These are phyloP conservation scores for Tragelaphus scriptus DNA, from an alignment of 2,113 vertebrate species.

Conservation along the genomic window DNA sequence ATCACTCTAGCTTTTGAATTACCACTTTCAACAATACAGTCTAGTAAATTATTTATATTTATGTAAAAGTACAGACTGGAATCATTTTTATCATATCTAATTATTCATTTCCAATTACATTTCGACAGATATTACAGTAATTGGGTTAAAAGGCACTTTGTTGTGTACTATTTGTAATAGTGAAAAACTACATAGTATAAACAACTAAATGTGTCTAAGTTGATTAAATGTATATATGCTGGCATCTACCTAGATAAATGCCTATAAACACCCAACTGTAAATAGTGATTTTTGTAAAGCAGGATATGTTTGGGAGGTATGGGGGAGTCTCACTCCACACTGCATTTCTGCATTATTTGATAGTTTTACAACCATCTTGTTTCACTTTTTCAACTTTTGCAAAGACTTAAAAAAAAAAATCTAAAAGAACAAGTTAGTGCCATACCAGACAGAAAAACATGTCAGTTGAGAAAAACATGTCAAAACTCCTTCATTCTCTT, in stretches of 20 bases:
- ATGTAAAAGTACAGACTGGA: background rate
- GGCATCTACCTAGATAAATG: background rate
- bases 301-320: background rate
- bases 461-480: background rate
- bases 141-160: background rate
- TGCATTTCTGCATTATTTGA: background rate
- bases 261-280: background rate
- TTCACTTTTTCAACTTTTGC: background rate
- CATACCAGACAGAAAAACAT: background rate
- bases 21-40: background rate
- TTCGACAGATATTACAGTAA: background rate
- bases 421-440: background rate
- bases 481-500: background rate
- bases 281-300: background rate
- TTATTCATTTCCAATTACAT: constrained; percentile 32
- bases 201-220: background rate
- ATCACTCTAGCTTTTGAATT: background rate
- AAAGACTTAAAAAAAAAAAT: background rate
- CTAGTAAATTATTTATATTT: constrained; percentile 12
- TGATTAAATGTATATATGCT: background rate
- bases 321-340: background rate
- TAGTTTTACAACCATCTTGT: background rate
- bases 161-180: background rate
- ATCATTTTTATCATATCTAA: background rate
- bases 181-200: background rate